Base-by-base conservation (phyloP, 2,797 vertebrate genomes). In the Octomys mimax region DNA sequence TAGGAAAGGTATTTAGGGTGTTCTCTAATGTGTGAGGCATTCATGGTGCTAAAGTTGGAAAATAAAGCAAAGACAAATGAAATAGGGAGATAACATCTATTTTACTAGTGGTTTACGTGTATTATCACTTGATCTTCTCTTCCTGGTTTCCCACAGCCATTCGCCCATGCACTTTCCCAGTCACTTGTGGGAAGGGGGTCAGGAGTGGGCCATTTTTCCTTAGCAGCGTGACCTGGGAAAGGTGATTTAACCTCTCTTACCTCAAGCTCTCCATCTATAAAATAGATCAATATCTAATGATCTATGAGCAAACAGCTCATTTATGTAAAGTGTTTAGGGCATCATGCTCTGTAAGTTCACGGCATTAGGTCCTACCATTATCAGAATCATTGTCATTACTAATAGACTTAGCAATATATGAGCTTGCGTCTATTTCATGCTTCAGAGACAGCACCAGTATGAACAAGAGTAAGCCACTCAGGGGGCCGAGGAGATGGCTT, bases 101-200 rank as follows among this genome's bases (percentile, higher is more conserved):
- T 78, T 92, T 95, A 73, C 89, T 95, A 59, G 86, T 73, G 42
- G 70, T 85, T 83, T 31, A 52, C 79, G 85, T 83, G 28, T 19
- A 5, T 16, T 70, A 33, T 62, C 81, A 19, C 28, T 31, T 91
- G 75, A 91, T 46, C 36, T 13, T 36, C 70, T 85, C 70, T 75
- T 84, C 61, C 49, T 31, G 10, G 86, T 62, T 24, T 28, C 22
- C 88, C 33, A 22, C 24, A 92, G 82, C 79, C 62, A 4, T 36
- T 57, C 46, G 28, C 80, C 62, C 36, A 46, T 87, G n/a, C 49
- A 24, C 28, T 73, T 93, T 73, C 49, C 78, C 13, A 2, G 4
- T 31, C 66, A 87, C n/a, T 85, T 71, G 68, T 85, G 77, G 75
- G 24, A 73, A 85, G 39, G 57, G 13, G 71, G 18, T n/a, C 7